phyloP scores from a whole-genome alignment of 2,888 invertebrate species.

The Hyalella azteca region DNA sequence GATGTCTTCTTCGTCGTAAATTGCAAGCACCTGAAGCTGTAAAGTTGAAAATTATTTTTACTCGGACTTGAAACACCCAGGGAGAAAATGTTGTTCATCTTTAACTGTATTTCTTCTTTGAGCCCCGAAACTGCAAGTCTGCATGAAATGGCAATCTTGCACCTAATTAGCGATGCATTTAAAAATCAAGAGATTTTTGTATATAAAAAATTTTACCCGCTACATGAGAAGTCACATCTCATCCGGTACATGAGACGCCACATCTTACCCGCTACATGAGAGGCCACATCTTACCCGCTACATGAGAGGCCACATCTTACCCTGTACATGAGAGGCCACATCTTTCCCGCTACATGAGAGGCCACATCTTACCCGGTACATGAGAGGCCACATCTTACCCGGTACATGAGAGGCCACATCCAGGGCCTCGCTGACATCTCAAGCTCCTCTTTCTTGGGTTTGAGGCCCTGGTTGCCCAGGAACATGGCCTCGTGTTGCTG shows the following conservation, averaged over 20 bases:
- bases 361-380: conserved; percentile 51
- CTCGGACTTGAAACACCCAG: too few relatives aligned
- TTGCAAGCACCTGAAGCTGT: conserved; percentile 20
- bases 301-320: not conserved
- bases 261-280: not conserved
- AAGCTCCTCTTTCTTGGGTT: conserved; percentile 34
- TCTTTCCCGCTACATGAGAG: not conserved
- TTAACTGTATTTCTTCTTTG: too few relatives aligned
- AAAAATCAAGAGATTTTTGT: too few relatives aligned
- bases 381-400: conserved; percentile 57
- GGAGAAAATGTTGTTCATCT: too few relatives aligned
- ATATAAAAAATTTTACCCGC: not conserved
- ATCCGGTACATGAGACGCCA: not conserved
- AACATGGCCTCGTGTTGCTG: conserved; percentile 54
- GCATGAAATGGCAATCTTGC: too few relatives aligned
- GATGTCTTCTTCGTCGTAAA: not conserved
- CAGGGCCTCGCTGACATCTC: conserved; percentile 48
- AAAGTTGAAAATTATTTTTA: not conserved
- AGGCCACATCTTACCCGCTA: not conserved
- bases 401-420: conserved; percentile 58
- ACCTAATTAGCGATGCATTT: too few relatives aligned
- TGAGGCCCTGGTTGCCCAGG: conserved; percentile 48
- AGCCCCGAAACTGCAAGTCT: too few relatives aligned
- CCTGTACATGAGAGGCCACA: not conserved
- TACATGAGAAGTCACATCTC: not conserved